Percentiles rank a stretch among this genome's conserved stretches.
Conservation (phyloP, 2,113 vertebrate species). For the Corythornis vintsioides region DNA sequence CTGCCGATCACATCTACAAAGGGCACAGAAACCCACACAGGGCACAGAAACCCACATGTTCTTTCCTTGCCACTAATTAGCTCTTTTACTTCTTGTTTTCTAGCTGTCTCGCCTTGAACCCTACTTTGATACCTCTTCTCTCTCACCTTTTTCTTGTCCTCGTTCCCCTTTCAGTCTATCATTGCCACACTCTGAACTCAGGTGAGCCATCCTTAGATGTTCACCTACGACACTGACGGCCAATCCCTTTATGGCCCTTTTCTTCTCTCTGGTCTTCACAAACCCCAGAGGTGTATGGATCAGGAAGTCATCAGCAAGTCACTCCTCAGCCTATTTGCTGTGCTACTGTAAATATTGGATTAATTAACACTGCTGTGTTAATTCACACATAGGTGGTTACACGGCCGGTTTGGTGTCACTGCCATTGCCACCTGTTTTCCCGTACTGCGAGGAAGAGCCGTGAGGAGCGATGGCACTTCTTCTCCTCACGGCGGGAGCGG, state of each 20-base stretch:
- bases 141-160: not conserved
- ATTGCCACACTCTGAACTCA: not conserved
- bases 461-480: accelerated
- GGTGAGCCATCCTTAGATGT: not conserved
- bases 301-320: too few species aligned
- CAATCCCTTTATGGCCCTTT: not conserved
- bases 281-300: accelerated
- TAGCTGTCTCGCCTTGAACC: not conserved
- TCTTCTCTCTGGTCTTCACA: not conserved
- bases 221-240: not conserved
- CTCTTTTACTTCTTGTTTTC: not conserved
- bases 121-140: not conserved
- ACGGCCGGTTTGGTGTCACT: accelerated
- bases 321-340: too few species aligned
- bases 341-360: too few species aligned
- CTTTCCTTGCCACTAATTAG: not conserved
- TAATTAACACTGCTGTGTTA: too few species aligned
- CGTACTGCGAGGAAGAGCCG: not conserved
- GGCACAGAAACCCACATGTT: not conserved
- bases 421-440: not conserved
- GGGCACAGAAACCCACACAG: not conserved
- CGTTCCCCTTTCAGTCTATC: not conserved
- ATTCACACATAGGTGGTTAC: too few species aligned
- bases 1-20: not conserved
- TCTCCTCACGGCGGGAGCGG: accelerated